Percentiles rank a stretch among this genome's conserved stretches.
phyloP scores from a whole-genome alignment of 2,888 invertebrate species.

The Aquatica leii region DNA sequence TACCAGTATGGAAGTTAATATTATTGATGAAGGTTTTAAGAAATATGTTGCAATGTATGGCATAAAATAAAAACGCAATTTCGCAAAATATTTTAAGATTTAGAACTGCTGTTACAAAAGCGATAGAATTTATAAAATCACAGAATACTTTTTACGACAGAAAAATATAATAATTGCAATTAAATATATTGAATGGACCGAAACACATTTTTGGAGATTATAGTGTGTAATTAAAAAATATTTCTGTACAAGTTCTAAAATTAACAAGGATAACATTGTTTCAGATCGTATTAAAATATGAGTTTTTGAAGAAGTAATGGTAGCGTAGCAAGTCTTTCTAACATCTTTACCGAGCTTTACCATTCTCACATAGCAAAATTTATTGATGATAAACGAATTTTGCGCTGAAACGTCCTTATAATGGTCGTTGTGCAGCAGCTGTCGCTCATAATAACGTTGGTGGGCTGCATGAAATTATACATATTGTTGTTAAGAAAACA shows the following conservation, averaged over 20 bases:
- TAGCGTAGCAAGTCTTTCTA: neutral
- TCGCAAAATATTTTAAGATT: conserved; percentile 6
- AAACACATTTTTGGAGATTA: conserved; percentile 3
- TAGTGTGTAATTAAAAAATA: neutral
- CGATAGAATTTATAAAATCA: conserved; percentile 5
- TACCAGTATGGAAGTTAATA: neutral
- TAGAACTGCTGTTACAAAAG: conserved; percentile 4
- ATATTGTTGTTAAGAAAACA: no score
- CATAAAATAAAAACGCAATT: conserved; percentile 8
- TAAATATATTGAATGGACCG: neutral
- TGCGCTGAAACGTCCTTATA: neutral
- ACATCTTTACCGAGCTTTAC: neutral
- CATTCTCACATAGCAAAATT: no score
- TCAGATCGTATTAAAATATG: neutral
- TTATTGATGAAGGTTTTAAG: conserved; percentile 2
- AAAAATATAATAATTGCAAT: conserved; percentile 8
- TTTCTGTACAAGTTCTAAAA: neutral
- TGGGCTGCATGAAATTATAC: no score
- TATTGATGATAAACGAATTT: neutral
- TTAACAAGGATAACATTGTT: no score
- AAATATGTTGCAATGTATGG: conserved; percentile 5
- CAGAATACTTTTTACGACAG: neutral
- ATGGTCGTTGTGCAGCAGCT: neutral
- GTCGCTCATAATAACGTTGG: no score
- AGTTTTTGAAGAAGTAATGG: neutral